Conservation (phyloP, 1,140 invertebrate genomes). For the Nasonia giraulti region DNA sequence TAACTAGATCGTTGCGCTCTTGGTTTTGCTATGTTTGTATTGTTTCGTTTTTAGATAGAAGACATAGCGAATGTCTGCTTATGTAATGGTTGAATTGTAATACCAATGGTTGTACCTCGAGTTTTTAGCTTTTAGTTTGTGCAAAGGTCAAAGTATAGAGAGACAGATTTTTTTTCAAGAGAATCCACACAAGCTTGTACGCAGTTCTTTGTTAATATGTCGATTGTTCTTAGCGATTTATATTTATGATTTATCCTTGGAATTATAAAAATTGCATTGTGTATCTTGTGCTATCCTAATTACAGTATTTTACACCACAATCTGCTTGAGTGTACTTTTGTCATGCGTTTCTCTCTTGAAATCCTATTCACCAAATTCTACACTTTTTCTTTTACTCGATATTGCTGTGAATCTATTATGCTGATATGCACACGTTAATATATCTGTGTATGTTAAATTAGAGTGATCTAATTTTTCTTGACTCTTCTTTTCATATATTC, state of each 20-base stretch:
- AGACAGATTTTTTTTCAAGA: slow-evolving; percentile 7
- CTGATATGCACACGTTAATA: neutral
- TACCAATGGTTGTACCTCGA: neutral
- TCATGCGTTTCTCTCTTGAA: slow-evolving; percentile 30
- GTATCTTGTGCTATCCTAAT: slow-evolving; percentile 53
- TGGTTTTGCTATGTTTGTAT: neutral
- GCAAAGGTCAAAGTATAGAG: slow-evolving; percentile 11
- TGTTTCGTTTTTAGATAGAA: slow-evolving; percentile 14
- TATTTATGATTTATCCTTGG: slow-evolving; percentile 30
- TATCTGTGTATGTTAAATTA: neutral
- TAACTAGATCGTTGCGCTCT: slow-evolving; percentile 18
- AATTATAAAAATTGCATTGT: slow-evolving; percentile 48
- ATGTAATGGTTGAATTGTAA: neutral
- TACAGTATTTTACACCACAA: slow-evolving; percentile 52
- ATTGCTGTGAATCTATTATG: neutral
- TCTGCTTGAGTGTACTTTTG: slow-evolving; percentile 20
- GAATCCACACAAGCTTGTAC: slow-evolving; percentile 4
- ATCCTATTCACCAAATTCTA: neutral
- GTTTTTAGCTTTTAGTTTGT: neutral
- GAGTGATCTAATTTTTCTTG: neutral
- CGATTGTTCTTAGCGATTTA: neutral
- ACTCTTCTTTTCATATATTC: neutral
- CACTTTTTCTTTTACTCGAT: neutral
- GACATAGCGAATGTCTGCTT: slow-evolving; percentile 2
- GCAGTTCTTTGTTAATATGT: slow-evolving; percentile 28